Evolutionary conservation across 2,113 vertebrate genomes (phyloP).

Genomic region (Epinephelus fuscoguttatus): DNA sequence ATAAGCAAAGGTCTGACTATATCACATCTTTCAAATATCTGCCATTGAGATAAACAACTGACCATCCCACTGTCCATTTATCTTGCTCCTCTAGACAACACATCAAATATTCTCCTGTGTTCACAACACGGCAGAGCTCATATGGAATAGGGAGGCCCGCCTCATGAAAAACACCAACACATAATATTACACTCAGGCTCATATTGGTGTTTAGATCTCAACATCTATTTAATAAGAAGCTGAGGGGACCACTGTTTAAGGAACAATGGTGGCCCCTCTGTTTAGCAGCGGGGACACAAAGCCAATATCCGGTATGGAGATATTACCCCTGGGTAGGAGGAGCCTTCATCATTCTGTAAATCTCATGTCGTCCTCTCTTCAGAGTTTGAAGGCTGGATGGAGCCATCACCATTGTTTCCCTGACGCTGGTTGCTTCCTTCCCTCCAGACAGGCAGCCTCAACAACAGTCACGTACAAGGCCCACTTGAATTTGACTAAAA

Average conservation of each 20-base stretch:
- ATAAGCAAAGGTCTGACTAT: not conserved
- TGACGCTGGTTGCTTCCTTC: slow-evolving; percentile 43
- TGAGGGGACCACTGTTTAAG: slow-evolving; percentile 34
- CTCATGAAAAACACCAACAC: slow-evolving; percentile 49
- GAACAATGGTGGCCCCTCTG: slow-evolving; percentile 57
- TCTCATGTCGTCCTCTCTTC: slow-evolving; percentile 55
- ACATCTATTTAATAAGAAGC: slow-evolving; percentile 81
- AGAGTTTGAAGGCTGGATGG: slow-evolving; percentile 46
- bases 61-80: slow-evolving; percentile 27
- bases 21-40: slow-evolving; percentile 9
- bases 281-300: slow-evolving; percentile 53
- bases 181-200: slow-evolving; percentile 55
- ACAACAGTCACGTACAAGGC: slow-evolving; percentile 57
- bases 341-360: slow-evolving; percentile 63
- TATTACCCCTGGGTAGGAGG: slow-evolving; percentile 70
- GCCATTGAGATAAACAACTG: slow-evolving; percentile 21
- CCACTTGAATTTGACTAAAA: slow-evolving; percentile 60
- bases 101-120: slow-evolving; percentile 44
- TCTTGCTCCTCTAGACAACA: slow-evolving; percentile 11
- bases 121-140: slow-evolving; percentile 15
- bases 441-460: slow-evolving; percentile 53
- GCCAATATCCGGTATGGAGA: slow-evolving; percentile 83
- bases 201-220: slow-evolving; percentile 67
- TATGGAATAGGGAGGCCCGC: slow-evolving; percentile 9
- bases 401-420: slow-evolving; percentile 41